These are phyloP conservation scores for Synergus umbraculus DNA, from an alignment of 2,888 invertebrate species.

Conservation along the genomic window DNA sequence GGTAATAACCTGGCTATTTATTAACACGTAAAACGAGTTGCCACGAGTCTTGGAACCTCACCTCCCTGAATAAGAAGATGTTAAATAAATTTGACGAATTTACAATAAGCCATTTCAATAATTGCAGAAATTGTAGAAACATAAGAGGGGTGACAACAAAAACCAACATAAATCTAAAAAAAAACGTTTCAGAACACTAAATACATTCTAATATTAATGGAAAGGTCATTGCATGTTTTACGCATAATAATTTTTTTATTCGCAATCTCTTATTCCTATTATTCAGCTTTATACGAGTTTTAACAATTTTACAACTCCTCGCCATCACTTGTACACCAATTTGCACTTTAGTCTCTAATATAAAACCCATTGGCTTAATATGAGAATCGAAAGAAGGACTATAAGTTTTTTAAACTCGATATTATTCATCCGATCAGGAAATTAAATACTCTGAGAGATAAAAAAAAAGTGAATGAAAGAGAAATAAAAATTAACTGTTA, in stretches of 20 bases:
- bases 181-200: neutral
- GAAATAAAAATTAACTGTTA: neutral
- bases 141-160: neutral
- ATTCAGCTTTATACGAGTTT: neutral
- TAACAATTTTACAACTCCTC: neutral
- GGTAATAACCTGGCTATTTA: slow-evolving; percentile 76
- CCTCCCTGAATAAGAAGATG: slow-evolving; percentile 20
- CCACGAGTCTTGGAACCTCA: slow-evolving; percentile 46
- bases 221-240: neutral
- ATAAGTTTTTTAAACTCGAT: neutral
- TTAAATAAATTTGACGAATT: too few species aligned
- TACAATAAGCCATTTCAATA: too few species aligned
- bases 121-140: too few species aligned
- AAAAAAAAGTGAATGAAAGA: neutral
- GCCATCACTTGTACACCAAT: neutral
- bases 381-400: too few species aligned
- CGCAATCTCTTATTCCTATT: neutral
- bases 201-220: neutral
- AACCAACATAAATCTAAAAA: neutral
- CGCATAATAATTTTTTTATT: slow-evolving; percentile 32
- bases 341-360: neutral
- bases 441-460: neutral
- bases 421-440: neutral
- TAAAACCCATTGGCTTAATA: neutral
- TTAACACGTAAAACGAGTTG: slow-evolving; percentile 74